Evolutionary conservation across 2,888 invertebrate species (phyloP).

Genomic region (Trilocha varians): DNA sequence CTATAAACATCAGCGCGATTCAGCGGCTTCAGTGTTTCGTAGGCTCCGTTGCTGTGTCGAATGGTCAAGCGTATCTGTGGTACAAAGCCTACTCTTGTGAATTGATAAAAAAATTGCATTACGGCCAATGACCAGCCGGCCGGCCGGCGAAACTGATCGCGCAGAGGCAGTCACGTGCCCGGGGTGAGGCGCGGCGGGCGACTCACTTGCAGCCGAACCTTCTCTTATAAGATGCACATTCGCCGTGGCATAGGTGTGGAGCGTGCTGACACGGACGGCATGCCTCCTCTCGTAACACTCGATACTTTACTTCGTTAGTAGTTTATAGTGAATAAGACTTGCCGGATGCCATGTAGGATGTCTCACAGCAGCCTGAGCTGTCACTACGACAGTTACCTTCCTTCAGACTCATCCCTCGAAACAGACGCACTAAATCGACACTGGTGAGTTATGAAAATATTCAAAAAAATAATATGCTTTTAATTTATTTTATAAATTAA

Average conservation of each 20-base stretch:
- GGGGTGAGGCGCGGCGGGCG: conserved; percentile 71
- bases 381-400: conserved; percentile 68
- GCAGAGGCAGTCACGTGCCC: conserved; percentile 69
- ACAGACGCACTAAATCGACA: conserved; percentile 68
- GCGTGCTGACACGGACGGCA: conserved; percentile 58
- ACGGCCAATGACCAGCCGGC: conserved; percentile 65
- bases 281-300: conserved; percentile 50
- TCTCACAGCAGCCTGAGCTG: conserved; percentile 69
- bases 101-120: conserved; percentile 47
- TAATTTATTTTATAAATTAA: not conserved
- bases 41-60: conserved; percentile 35
- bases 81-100: conserved; percentile 41
- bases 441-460: conserved; percentile 45
- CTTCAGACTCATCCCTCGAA: conserved; percentile 65
- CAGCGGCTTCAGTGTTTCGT: conserved; percentile 36
- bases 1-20: conserved; percentile 38
- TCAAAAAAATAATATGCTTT: not conserved
- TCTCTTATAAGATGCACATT: conserved; percentile 70
- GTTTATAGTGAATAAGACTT: conserved; percentile 48
- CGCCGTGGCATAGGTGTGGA: conserved; percentile 64
- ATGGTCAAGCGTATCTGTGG: conserved; percentile 51
- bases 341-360: conserved; percentile 69
- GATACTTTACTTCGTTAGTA: conserved; percentile 39
- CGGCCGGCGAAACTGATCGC: conserved; percentile 59
- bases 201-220: conserved; percentile 58